phyloP scores from a whole-genome alignment of 2,797 vertebrate species.

The Apogon talboti region DNA sequence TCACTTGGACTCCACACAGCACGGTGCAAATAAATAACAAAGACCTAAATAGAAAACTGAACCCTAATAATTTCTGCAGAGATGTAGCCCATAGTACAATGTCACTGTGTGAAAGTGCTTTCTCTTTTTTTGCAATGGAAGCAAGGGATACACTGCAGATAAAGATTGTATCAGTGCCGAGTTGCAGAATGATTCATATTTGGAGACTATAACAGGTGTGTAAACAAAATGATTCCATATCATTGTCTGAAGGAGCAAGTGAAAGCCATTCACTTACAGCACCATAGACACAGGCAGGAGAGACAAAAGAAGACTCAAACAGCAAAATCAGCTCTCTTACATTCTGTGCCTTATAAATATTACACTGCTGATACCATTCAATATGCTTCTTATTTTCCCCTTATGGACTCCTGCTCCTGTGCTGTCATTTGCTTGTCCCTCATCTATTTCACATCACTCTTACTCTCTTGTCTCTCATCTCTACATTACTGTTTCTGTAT shows the following conservation, averaged over 20 bases:
- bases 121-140: slow-evolving; percentile 29
- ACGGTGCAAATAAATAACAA: slow-evolving; percentile 57
- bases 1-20: slow-evolving; percentile 45
- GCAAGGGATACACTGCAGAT: slow-evolving; percentile 28
- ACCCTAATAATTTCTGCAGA: slow-evolving; percentile 50
- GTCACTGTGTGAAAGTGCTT: slow-evolving; percentile 31
- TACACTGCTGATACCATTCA: slow-evolving; percentile 31
- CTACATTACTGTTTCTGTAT: slow-evolving; percentile 27
- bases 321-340: slow-evolving; percentile 58
- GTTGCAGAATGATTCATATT: slow-evolving; percentile 51
- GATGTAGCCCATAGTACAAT: slow-evolving; percentile 7
- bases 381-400: slow-evolving; percentile 30
- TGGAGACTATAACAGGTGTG: slow-evolving; percentile 33
- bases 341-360: slow-evolving; percentile 40
- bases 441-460: slow-evolving; percentile 24
- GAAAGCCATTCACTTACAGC: slow-evolving; percentile 37
- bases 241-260: slow-evolving; percentile 55
- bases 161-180: slow-evolving; percentile 48
- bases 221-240: slow-evolving; percentile 53
- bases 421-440: slow-evolving; percentile 17
- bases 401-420: slow-evolving; percentile 7
- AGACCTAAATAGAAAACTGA: slow-evolving; percentile 49
- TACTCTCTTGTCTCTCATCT: slow-evolving; percentile 12
- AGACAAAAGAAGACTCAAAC: slow-evolving; percentile 60
- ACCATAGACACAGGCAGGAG: slow-evolving; percentile 29